These are phyloP conservation scores for Chrysolophus pictus DNA, from an alignment of 2,797 vertebrate genomes.

Conservation along the genomic window DNA sequence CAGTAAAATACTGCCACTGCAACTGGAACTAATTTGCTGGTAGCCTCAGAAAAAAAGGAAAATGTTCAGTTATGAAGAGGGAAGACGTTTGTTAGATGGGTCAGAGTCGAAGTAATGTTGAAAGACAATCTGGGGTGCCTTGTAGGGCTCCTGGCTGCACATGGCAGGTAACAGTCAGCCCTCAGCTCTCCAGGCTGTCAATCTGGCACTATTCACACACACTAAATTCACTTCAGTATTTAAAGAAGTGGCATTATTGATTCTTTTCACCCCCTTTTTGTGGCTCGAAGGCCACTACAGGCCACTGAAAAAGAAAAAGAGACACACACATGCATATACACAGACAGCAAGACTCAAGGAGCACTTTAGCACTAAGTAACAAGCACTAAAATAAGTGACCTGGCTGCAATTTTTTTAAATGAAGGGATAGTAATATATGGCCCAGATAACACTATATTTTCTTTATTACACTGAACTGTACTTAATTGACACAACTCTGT, in stretches of 20 bases:
- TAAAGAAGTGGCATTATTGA: constrained; percentile 52
- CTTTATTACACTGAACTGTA: constrained; percentile 44
- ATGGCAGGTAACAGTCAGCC: neutral
- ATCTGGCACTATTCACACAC: constrained; percentile 48
- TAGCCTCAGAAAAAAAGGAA: neutral
- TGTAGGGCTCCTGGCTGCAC: neutral
- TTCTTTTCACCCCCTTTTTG: neutral
- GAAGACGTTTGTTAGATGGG: neutral
- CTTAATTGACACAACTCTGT: constrained; percentile 20
- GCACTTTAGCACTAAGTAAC: neutral
- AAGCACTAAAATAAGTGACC: neutral
- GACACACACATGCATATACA: neutral
- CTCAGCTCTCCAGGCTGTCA: constrained; percentile 44
- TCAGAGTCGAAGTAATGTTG: neutral
- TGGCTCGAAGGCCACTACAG: constrained; percentile 42
- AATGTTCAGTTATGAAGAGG: neutral
- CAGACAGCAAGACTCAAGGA: neutral
- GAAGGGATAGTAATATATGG: neutral
- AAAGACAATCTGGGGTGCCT: neutral
- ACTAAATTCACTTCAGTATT: constrained; percentile 63
- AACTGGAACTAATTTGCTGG: constrained; percentile 62
- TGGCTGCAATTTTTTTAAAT: neutral
- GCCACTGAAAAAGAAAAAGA: constrained; percentile 58
- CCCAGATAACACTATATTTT: constrained; percentile 40
- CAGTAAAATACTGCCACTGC: neutral